Percentiles rank a stretch among this genome's conserved stretches.
Conservation (phyloP, 2,888 invertebrate species). For the Hoplodrina ambigua region DNA sequence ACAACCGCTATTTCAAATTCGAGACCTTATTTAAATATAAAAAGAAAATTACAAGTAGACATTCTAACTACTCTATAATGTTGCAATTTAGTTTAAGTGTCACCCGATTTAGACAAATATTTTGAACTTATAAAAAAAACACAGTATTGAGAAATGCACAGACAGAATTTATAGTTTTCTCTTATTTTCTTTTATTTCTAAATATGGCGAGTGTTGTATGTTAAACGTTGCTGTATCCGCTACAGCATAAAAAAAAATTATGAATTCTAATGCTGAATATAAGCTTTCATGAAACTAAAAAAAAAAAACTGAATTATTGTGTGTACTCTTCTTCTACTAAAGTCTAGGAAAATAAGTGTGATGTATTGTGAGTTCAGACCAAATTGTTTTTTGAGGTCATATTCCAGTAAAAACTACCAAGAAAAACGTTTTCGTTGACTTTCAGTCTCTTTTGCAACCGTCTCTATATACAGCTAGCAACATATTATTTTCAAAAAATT, state of each 20-base stretch:
- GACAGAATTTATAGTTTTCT: too few species aligned
- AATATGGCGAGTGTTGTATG: not conserved
- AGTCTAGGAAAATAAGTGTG: too few species aligned
- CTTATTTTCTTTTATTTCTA: too few species aligned
- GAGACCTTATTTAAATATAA: constrained; percentile 13
- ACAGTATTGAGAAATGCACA: not conserved
- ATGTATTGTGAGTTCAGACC: too few species aligned
- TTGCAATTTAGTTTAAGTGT: too few species aligned
- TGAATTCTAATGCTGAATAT: too few species aligned
- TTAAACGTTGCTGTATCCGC: not conserved
- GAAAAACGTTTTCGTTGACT: not conserved
- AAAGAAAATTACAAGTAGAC: not conserved
- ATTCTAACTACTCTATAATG: not conserved
- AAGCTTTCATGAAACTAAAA: too few species aligned
- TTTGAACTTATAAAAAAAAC: too few species aligned
- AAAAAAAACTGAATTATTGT: too few species aligned
- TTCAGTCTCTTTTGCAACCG: not conserved
- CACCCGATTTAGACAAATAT: not conserved
- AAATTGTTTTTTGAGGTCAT: not conserved
- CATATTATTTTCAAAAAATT: not conserved
- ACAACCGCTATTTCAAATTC: constrained; percentile 1
- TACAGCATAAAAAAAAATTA: not conserved
- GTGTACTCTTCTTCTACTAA: too few species aligned
- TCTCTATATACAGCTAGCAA: not conserved
- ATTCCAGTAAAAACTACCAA: not conserved